Conservation (phyloP, 2,888 invertebrate species). For the Scaptomyza tumidula region DNA sequence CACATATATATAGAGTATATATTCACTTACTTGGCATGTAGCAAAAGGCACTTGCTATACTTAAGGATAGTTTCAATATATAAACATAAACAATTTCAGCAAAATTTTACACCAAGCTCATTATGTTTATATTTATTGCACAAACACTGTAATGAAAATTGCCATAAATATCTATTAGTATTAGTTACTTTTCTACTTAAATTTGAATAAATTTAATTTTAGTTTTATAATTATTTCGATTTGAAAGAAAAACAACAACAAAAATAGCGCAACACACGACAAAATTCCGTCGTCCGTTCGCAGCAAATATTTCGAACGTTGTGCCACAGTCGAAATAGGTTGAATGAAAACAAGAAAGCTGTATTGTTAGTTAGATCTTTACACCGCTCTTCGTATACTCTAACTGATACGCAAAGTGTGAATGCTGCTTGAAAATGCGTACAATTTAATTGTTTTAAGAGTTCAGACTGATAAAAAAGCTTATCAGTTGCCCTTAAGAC, state of each 20-base stretch:
- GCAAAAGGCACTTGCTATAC: conserved; percentile 25
- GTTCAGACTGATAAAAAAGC: conserved; percentile 1
- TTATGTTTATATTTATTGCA: neutral
- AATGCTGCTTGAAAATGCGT: neutral
- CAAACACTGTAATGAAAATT: neutral
- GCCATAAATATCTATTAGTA: neutral
- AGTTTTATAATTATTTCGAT: conserved; percentile 16
- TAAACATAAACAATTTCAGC: neutral
- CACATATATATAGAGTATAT: too few relatives aligned
- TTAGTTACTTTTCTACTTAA: neutral
- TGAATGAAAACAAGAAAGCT: conserved; percentile 39
- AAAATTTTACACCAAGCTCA: neutral
- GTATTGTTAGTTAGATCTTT: neutral
- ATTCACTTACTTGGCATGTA: conserved; percentile 21
- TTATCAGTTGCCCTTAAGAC: neutral
- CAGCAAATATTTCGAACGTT: conserved; percentile 38
- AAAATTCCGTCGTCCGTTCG: conserved; percentile 28
- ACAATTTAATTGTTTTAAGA: neutral
- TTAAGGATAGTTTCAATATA: conserved; percentile 1
- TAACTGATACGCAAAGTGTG: neutral
- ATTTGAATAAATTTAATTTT: conserved; percentile 1
- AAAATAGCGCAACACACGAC: conserved; percentile 15
- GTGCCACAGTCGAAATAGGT: conserved; percentile 30
- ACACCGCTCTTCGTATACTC: conserved; percentile 30
- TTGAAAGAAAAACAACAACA: conserved; percentile 17